These are phyloP conservation scores for Cheilosia impressa DNA, from an alignment of 2,888 invertebrate genomes.

Conservation along the genomic window DNA sequence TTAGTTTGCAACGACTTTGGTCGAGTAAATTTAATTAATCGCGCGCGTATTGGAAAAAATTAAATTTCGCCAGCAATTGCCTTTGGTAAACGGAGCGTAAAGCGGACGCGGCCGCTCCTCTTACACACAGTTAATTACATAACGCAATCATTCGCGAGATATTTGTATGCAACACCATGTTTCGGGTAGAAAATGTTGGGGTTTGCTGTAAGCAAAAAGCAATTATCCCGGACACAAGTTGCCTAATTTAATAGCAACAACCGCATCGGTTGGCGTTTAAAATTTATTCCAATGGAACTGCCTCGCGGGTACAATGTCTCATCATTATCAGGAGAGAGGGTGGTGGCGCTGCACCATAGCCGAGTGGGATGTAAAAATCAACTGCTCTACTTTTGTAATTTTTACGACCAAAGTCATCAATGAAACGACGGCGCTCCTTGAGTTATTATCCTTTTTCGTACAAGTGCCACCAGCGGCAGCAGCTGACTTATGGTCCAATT, in stretches of 20 bases:
- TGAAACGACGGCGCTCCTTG: constrained; percentile 52
- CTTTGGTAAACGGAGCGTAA: constrained; percentile 29
- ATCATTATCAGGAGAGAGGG: neutral
- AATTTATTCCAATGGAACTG: constrained; percentile 26
- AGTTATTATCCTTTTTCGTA: constrained; percentile 46
- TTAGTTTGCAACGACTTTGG: constrained; percentile 10
- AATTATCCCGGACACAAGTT: constrained; percentile 49
- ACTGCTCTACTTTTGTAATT: constrained; percentile 19
- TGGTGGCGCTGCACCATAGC: neutral
- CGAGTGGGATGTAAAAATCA: neutral
- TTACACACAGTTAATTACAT: constrained; percentile 30
- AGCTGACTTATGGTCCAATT: constrained; percentile 61
- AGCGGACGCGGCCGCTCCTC: neutral
- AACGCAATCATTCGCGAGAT: constrained; percentile 49
- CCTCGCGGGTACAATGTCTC: constrained; percentile 10
- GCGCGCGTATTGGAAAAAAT: constrained; percentile 54
- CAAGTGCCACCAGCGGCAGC: constrained; percentile 13
- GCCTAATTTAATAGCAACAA: constrained; percentile 53
- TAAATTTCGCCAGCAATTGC: constrained; percentile 44
- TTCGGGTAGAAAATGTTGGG: neutral
- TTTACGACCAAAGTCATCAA: constrained; percentile 58
- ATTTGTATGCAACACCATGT: constrained; percentile 60
- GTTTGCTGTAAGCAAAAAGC: constrained; percentile 32
- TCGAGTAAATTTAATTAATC: constrained; percentile 68
- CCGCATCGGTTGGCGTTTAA: constrained; percentile 2